Conservation (phyloP, 2,113 vertebrate species). For the Rousettus leschenaultii region DNA sequence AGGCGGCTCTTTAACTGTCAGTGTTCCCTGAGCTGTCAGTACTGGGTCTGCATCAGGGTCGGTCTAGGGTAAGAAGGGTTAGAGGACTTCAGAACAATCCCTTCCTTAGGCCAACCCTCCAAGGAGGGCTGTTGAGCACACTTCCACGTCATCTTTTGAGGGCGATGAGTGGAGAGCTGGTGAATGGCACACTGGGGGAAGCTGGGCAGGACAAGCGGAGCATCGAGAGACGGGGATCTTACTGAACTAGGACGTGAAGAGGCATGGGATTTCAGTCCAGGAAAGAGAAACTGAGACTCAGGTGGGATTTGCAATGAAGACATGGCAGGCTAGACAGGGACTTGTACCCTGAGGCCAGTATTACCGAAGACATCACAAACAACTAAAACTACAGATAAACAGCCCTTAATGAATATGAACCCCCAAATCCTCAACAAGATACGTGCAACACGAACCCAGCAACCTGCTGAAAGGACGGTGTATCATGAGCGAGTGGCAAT, state of each 20-base stretch:
- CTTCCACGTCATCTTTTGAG: accelerated
- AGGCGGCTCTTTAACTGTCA: background rate
- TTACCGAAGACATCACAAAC: background rate
- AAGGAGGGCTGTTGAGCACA: background rate
- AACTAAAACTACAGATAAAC: background rate
- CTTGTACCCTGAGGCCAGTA: background rate
- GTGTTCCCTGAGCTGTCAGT: background rate
- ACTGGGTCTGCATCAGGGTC: background rate
- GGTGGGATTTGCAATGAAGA: background rate
- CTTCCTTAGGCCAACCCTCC: background rate
- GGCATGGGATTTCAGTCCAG: background rate
- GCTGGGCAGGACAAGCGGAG: background rate
- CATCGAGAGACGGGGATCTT: too few species aligned
- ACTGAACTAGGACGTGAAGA: background rate
- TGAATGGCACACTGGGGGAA: background rate
- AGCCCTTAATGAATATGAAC: background rate
- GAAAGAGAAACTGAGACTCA: background rate
- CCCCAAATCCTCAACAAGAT: background rate
- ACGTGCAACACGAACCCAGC: background rate
- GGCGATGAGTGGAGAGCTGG: too few species aligned
- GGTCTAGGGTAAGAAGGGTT: background rate
- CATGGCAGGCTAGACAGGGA: background rate
- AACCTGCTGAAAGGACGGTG: background rate
- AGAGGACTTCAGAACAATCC: background rate
- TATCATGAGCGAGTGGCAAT: background rate